phyloP scores from a whole-genome alignment of 2,888 invertebrate species.

The Itoplectis maculator region DNA sequence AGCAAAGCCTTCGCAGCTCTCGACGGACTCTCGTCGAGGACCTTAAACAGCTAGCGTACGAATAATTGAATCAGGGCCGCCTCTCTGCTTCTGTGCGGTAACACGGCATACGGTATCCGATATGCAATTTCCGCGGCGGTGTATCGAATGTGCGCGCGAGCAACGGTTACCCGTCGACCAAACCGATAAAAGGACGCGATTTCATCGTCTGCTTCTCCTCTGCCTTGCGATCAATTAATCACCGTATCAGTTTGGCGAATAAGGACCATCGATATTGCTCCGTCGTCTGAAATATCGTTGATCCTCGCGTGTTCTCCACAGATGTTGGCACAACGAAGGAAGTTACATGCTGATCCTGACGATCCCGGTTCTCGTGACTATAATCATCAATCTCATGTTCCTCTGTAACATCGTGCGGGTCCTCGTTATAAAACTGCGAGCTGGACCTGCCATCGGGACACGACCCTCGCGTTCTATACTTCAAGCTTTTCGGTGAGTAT shows the following conservation, averaged over 20 bases:
- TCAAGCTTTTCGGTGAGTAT: conserved; percentile 90
- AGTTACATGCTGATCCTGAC: conserved; percentile 90
- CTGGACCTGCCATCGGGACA: conserved; percentile 88
- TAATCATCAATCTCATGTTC: conserved; percentile 93
- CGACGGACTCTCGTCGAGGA: conserved; percentile 52
- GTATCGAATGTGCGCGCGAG: conserved; percentile 4
- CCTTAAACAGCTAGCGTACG: conserved; percentile 58
- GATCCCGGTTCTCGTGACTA: conserved; percentile 91
- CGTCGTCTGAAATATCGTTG: too few species aligned
- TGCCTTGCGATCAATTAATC: background rate
- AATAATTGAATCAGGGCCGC: conserved; percentile 62
- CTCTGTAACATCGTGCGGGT: conserved; percentile 96
- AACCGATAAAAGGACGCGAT: background rate
- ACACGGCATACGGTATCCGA: conserved; percentile 11
- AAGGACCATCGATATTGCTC: too few species aligned
- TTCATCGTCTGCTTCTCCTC: background rate
- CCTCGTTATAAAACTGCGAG: conserved; percentile 92
- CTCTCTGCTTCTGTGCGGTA: conserved; percentile 38
- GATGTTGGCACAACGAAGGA: conserved; percentile 92
- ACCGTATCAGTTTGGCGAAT: background rate
- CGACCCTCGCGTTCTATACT: conserved; percentile 90
- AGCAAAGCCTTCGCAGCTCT: conserved; percentile 50
- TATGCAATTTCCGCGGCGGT: conserved; percentile 14
- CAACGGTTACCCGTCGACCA: background rate
- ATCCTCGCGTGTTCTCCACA: conserved; percentile 75